Evolutionary conservation across 1,140 invertebrate species (phyloP), one percentile per base, ranked within the genome.

Genomic region (Temnothorax curvispinosus): DNA sequence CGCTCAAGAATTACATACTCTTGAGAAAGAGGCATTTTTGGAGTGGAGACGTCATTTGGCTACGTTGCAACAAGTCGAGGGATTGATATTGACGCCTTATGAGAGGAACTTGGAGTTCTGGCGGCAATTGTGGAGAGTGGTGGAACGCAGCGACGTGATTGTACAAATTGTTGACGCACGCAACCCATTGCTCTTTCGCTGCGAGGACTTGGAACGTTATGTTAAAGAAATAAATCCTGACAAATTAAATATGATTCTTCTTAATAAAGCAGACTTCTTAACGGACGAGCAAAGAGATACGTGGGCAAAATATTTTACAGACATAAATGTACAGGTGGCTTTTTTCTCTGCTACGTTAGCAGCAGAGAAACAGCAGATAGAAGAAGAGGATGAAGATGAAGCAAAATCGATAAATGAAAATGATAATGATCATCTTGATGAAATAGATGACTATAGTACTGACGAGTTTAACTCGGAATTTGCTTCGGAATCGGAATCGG

Each of bases 31-130:
- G 86, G 95, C 96, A 21, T 99, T 99, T 94, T 94, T 99, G 1
- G 96, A 98, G 81, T 99, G 99, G 99, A 96, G 99, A 88, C 96
- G 98, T 82, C 96, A 97, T 56, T 96, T 99, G 56, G 97, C 98
- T 27, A 87, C 96, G 81, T 93, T 99, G 1, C 98, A 99, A 95
- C 98, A 99, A 94, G 96, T 96, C 35, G 96, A 99, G 69, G 97
- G 97, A 11, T 94, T 99, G 5, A 95, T 98, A 0, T 94, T 99
- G 76, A 99, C 99, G 3, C 99, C 99, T 0, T 99, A 99, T 96
- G 99, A 99, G 93, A 98, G 99, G 90, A 99, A 99, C 95, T 95
- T 99, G 21, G 99, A 99, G 94, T 98, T 99, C 88, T 99, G 99
- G 99, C 96, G 99, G 60, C 99, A 99, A 94, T 94, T 99, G 7